Percentiles rank a stretch among this genome's conserved stretches.
phyloP scores from a whole-genome alignment of 2,888 invertebrate genomes.

The Graphium colonna region DNA sequence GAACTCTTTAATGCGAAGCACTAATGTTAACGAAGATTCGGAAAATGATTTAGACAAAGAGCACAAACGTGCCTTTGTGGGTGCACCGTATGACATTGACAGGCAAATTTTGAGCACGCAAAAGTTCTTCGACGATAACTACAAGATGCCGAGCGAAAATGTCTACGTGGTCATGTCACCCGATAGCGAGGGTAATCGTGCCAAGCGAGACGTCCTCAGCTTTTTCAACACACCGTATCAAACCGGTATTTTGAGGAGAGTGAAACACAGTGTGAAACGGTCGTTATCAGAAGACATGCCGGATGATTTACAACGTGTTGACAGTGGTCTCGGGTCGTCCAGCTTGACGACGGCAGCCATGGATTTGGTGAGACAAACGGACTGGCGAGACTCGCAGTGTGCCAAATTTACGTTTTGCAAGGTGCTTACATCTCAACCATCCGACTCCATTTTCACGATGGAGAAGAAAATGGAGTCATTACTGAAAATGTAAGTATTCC shows the following conservation, averaged over 20 bases:
- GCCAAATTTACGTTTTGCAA: constrained; percentile 89
- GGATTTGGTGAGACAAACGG: constrained; percentile 72
- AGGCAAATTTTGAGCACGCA: constrained; percentile 64
- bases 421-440: constrained; percentile 84
- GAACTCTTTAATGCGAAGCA: constrained; percentile 79
- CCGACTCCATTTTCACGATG: constrained; percentile 86
- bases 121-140: constrained; percentile 70
- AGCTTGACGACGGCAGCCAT: constrained; percentile 64
- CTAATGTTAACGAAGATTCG: constrained; percentile 61
- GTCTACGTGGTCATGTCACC: constrained; percentile 76
- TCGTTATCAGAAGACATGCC: constrained; percentile 62
- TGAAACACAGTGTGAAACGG: constrained; percentile 51
- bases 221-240: constrained; percentile 50
- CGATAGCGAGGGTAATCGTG: constrained; percentile 46
- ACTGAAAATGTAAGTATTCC: constrained; percentile 84
- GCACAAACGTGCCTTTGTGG: constrained; percentile 76
- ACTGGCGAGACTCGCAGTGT: constrained; percentile 89
- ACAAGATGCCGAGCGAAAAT: constrained; percentile 77
- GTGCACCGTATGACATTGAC: constrained; percentile 62
- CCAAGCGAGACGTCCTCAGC: constrained; percentile 55
- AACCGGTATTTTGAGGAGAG: constrained; percentile 41
- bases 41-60: constrained; percentile 71
- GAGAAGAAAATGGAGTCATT: constrained; percentile 90
- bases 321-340: constrained; percentile 44
- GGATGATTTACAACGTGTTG: constrained; percentile 63